Evolutionary conservation across 2,888 invertebrate species (phyloP), one percentile per base, ranked within the genome.

Genomic region (Pollenia labialis): DNA sequence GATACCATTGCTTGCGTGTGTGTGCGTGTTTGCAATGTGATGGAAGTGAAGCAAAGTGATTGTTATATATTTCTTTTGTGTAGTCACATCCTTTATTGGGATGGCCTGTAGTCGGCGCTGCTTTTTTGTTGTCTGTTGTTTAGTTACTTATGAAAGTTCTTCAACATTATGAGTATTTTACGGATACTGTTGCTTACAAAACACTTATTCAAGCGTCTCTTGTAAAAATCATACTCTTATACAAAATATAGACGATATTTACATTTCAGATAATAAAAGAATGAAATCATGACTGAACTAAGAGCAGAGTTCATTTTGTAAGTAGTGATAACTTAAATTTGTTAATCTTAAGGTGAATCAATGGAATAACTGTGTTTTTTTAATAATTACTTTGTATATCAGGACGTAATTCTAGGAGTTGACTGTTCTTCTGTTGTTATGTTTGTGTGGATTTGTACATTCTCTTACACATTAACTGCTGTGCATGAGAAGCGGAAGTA

Each of bases 401-500:
- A 54, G 18, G 18, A 66, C 0, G 1, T 1, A 44, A 44, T 32
- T 71, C 23, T 16, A 6, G 16, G 12, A 60, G 16, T 16, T 18
- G 60, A 48, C 42, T 74, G 40, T 4, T 16, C 48, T 48, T 2
- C 6, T 1, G 6, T 8, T 52, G 7, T 40, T 46, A 8, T 46
- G 14, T 54, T 8, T 44, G 10, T 48, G 23, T 6, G 14, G 1
- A 4, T 48, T 2, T 42, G 32, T 48, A 52, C 12, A 75, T 40
- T 52, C 52, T 14, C 12, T 42, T 76, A 54, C 40, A 76, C 66
- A 54, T 44, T 58, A 74, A 32, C 48, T 32, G 32, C n/a, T 52
- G 48, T 66, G 82, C 12, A 79, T 75, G 60, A 46, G 79, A 75
- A 75, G 75, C 83, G 83, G 86, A 86, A 86, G 80, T 83, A 83